A percentile compares a stretch with the other conserved stretches of the same genome.
phyloP scores from a whole-genome alignment of 2,888 invertebrate genomes.

The Acholoe squamosa region DNA sequence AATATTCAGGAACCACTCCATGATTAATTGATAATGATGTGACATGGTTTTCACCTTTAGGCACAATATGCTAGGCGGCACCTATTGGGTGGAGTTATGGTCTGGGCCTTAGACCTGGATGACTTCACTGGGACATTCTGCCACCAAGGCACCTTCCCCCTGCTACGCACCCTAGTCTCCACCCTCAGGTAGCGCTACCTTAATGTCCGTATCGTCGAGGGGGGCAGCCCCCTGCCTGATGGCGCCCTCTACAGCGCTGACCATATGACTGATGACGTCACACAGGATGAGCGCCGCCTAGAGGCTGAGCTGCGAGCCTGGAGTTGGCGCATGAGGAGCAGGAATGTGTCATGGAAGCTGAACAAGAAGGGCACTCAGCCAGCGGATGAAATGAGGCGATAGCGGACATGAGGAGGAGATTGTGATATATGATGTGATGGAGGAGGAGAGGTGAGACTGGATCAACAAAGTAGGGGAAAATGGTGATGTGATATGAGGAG shows the following conservation, averaged over 20 bases:
- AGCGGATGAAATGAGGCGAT: slow-evolving; percentile 32
- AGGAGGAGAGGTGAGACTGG: background rate
- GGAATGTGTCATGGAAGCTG: background rate
- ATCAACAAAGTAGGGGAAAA: background rate
- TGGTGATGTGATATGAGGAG: background rate
- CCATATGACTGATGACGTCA: background rate
- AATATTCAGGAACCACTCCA: too few relatives aligned
- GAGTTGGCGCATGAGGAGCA: slow-evolving; percentile 46
- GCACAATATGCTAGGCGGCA: slow-evolving; percentile 90
- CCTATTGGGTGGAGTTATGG: slow-evolving; percentile 85
- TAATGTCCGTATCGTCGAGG: slow-evolving; percentile 49
- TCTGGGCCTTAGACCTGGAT: slow-evolving; percentile 79
- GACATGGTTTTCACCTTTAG: slow-evolving; percentile 75
- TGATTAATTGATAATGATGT: too few relatives aligned
- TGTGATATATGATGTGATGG: background rate
- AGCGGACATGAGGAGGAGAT: background rate
- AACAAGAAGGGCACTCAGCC: slow-evolving; percentile 15
- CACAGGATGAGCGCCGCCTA: slow-evolving; percentile 34
- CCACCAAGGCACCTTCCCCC: slow-evolving; percentile 74
- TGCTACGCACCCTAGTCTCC: slow-evolving; percentile 67
- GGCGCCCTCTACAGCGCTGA: background rate
- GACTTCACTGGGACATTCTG: slow-evolving; percentile 77
- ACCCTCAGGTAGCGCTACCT: slow-evolving; percentile 39
- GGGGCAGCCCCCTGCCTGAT: background rate
- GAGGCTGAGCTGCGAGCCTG: slow-evolving; percentile 46